A percentile compares a stretch with the other conserved stretches of the same genome.
Evolutionary conservation across 2,113 vertebrate genomes (phyloP).

Genomic region (Trichechus manatus): DNA sequence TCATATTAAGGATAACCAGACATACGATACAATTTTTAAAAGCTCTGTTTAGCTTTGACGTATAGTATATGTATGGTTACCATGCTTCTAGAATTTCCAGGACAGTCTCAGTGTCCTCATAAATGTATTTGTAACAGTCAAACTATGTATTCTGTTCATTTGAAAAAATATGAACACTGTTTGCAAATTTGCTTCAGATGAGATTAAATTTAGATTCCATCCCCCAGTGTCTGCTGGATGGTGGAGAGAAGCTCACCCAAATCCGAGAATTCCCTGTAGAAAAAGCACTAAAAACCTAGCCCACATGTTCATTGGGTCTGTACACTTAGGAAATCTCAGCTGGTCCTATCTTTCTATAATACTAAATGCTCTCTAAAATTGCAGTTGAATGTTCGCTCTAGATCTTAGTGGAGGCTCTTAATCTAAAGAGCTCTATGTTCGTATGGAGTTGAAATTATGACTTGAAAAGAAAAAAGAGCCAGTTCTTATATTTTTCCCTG

Average conservation of each 20-base stretch:
- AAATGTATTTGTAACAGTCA: slow-evolving; percentile 38
- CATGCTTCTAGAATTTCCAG: slow-evolving; percentile 3
- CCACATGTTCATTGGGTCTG: neutral
- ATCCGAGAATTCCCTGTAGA: neutral
- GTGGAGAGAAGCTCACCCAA: neutral
- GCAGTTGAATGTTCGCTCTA: neutral
- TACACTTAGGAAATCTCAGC: neutral
- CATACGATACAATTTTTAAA: neutral
- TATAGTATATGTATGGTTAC: neutral
- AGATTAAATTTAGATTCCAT: slow-evolving; percentile 67
- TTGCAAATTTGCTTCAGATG: slow-evolving; percentile 57
- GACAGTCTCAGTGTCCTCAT: neutral
- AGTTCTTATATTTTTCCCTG: neutral
- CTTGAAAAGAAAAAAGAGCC: neutral
- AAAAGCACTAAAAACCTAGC: neutral
- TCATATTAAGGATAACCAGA: neutral
- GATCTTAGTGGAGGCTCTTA: neutral
- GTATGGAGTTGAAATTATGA: slow-evolving; percentile 44
- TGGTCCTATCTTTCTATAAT: neutral
- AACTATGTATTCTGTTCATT: slow-evolving; percentile 24
- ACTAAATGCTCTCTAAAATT: neutral
- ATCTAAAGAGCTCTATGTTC: neutral
- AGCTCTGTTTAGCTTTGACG: neutral
- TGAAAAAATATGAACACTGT: slow-evolving; percentile 48
- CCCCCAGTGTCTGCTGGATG: neutral